phyloP scores from a whole-genome alignment of 2,888 invertebrate species.

The Erebia ligea region DNA sequence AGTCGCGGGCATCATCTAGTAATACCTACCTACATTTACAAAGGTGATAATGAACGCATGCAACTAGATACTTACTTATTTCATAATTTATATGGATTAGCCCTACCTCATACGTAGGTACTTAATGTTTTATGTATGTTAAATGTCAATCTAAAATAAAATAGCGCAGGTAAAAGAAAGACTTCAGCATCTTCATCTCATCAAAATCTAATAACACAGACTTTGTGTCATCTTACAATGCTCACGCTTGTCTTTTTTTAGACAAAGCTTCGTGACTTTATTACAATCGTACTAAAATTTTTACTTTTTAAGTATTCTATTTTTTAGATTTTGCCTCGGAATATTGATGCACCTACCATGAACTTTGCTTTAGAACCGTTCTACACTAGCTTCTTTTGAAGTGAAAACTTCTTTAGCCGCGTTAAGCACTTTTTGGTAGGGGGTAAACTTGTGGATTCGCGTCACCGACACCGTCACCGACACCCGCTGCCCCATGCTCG shows the following conservation, averaged over 20 bases:
- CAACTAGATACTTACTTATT: too few species aligned
- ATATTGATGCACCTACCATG: slow-evolving; percentile 51
- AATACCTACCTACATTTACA: too few species aligned
- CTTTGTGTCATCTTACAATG: slow-evolving; percentile 55
- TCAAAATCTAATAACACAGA: slow-evolving; percentile 71
- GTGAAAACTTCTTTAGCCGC: too few species aligned
- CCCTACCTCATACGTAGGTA: neutral
- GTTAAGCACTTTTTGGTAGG: too few species aligned
- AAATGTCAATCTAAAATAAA: neutral
- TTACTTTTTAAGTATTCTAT: slow-evolving; percentile 46
- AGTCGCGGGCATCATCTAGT: too few species aligned
- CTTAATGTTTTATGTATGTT: neutral
- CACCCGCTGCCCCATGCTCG: too few species aligned
- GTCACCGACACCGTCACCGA: too few species aligned
- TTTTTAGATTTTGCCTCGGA: slow-evolving; percentile 36
- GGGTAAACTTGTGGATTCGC: too few species aligned
- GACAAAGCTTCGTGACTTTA: slow-evolving; percentile 79
- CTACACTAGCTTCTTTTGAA: neutral
- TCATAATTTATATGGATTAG: neutral
- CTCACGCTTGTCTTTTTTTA: slow-evolving; percentile 67
- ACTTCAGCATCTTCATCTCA: slow-evolving; percentile 65
- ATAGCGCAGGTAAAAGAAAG: slow-evolving; percentile 5
- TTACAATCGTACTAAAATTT: slow-evolving; percentile 62
- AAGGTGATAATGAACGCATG: too few species aligned
- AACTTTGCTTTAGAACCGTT: neutral